Conservation (phyloP, 1,140 invertebrate species). For the Pseudomyrmex dendroicus region DNA sequence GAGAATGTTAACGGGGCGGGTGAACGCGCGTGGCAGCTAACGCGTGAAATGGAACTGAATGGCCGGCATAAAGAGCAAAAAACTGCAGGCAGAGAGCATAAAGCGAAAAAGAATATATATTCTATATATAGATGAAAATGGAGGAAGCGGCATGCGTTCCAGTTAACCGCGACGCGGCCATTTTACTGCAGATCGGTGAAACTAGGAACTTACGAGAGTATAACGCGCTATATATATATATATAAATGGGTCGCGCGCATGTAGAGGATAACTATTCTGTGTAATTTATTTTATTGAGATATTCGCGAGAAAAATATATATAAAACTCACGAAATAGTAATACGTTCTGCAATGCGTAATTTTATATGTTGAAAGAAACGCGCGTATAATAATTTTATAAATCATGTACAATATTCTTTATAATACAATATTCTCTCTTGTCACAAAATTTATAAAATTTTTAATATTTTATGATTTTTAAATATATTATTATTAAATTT, state of each 20-base stretch:
- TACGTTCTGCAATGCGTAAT: not conserved
- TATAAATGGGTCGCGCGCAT: not conserved
- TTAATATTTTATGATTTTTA: not conserved
- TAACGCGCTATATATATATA: no score
- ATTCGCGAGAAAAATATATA: not conserved
- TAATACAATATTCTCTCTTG: no score
- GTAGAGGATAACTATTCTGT: not conserved
- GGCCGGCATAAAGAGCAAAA: conserved; percentile 47
- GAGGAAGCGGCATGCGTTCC: conserved; percentile 39
- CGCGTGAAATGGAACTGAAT: conserved; percentile 57
- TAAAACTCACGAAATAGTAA: not conserved
- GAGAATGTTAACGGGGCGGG: not conserved
- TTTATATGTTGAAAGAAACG: not conserved
- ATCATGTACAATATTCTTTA: not conserved
- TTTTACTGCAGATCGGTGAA: not conserved
- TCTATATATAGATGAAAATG: conserved; percentile 30
- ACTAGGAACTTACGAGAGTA: not conserved
- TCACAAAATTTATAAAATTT: not conserved
- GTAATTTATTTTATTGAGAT: not conserved
- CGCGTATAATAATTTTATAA: not conserved
- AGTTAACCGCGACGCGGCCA: conserved; percentile 49
- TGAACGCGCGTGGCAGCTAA: conserved; percentile 33
- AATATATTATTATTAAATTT: not conserved
- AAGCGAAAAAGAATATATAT: conserved; percentile 23
- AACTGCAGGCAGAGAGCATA: conserved; percentile 8